Percentiles rank a stretch among this genome's conserved stretches.
Conservation (phyloP, 2,888 invertebrate species). For the Chymomyza procnemis region DNA sequence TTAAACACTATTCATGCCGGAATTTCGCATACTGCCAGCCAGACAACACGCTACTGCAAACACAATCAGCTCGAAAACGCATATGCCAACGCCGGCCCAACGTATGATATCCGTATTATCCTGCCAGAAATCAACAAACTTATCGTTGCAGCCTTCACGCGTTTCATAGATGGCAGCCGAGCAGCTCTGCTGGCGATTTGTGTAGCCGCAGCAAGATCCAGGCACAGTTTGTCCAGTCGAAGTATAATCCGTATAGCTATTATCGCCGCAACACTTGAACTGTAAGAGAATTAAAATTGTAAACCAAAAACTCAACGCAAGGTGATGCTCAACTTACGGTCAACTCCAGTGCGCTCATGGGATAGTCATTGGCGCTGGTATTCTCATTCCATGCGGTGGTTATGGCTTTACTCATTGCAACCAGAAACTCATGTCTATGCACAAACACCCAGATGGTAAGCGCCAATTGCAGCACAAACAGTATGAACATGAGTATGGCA, state of each 20-base stretch:
- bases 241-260: conserved; percentile 38
- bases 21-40: conserved; percentile 88
- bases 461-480: conserved; percentile 86
- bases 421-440: conserved; percentile 80
- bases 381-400: conserved; percentile 74
- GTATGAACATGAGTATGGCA: conserved; percentile 84
- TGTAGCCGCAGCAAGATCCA: conserved; percentile 63
- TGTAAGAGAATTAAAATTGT: conserved; percentile 4
- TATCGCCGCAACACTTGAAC: conserved; percentile 68
- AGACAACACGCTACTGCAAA: conserved; percentile 90
- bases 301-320: not conserved
- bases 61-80: conserved; percentile 85
- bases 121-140: conserved; percentile 76
- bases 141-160: conserved; percentile 48
- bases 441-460: conserved; percentile 85
- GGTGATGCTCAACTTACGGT: conserved; percentile 44
- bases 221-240: conserved; percentile 33
- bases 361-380: conserved; percentile 43
- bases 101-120: conserved; percentile 79
- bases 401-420: conserved; percentile 80
- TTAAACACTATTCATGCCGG: not conserved
- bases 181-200: conserved; percentile 35
- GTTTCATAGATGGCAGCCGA: conserved; percentile 15
- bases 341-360: conserved; percentile 70
- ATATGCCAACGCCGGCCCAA: conserved; percentile 84